Conservation (phyloP, 2,888 invertebrate genomes). For the Gymnosoma rotundatum region DNA sequence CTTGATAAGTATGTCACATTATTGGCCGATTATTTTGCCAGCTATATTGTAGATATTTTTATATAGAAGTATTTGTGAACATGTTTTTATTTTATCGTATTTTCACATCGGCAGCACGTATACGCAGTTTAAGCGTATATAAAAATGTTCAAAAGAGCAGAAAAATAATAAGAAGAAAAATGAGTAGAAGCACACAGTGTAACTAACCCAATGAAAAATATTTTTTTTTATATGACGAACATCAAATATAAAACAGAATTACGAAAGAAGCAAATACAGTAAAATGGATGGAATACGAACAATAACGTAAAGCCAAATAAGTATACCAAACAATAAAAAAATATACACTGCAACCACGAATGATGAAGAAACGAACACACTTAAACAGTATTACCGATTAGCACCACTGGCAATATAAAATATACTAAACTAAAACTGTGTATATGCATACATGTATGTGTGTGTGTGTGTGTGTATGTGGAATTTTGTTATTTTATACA, state of each 20-base stretch:
- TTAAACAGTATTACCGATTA: conserved; percentile 59
- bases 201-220: conserved; percentile 49
- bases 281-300: background rate
- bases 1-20: conserved; percentile 14
- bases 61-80: background rate
- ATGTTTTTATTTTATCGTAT: conserved; percentile 43
- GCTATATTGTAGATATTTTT: too few relatives aligned
- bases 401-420: conserved; percentile 50
- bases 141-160: conserved; percentile 16
- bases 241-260: conserved; percentile 45
- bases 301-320: conserved; percentile 13
- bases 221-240: conserved; percentile 16
- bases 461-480: background rate
- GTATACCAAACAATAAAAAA: conserved; percentile 15
- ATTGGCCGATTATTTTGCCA: background rate
- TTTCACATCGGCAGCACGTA: conserved; percentile 52
- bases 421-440: conserved; percentile 11
- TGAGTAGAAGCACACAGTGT: conserved; percentile 34
- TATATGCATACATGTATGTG: background rate
- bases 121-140: conserved; percentile 34
- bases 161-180: conserved; percentile 12
- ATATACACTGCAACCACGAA: conserved; percentile 42
- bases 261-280: conserved; percentile 21
- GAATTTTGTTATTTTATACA: conserved; percentile 59
- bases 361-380: conserved; percentile 40